phyloP scores from a whole-genome alignment of 2,797 vertebrate species.

The Pseudopleuronectes americanus region DNA sequence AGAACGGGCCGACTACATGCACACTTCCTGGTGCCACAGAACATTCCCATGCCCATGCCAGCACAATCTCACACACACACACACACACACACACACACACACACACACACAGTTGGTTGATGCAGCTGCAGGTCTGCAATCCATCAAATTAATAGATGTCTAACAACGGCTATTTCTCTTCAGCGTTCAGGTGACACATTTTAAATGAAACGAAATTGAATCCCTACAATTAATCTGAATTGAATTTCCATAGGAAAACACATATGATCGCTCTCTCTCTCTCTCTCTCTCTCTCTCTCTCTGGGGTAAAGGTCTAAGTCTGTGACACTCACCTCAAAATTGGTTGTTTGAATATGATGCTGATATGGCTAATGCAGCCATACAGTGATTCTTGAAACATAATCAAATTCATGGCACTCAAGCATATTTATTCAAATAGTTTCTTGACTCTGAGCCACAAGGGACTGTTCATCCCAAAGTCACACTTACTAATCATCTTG shows the following conservation, averaged over 20 bases:
- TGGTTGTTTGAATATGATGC: background rate
- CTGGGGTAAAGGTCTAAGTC: no score
- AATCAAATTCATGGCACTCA: no score
- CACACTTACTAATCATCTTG: conserved; percentile 3
- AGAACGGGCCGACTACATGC: conserved; percentile 57
- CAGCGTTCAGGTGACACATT: conserved; percentile 33
- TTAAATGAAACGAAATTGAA: conserved; percentile 54
- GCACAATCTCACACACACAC: no score
- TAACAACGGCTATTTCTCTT: conserved; percentile 52
- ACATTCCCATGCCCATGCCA: conserved; percentile 28
- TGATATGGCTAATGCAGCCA: background rate
- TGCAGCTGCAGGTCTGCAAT: conserved; percentile 53
- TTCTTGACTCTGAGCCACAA: no score
- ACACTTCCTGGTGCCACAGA: conserved; percentile 63
- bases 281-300: no score
- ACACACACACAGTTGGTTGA: background rate
- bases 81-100: background rate
- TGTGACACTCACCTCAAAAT: background rate
- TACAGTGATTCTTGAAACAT: no score
- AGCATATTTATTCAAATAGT: no score
- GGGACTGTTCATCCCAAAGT: background rate
- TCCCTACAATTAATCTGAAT: conserved; percentile 33
- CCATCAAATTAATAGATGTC: conserved; percentile 59
- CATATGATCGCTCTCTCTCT: background rate
- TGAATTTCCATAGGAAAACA: conserved; percentile 7